Percentiles rank a stretch among this genome's conserved stretches.
These are phyloP conservation scores for Odontocolon sp. DNA, from an alignment of 2,888 invertebrate genomes.

Conservation along the genomic window DNA sequence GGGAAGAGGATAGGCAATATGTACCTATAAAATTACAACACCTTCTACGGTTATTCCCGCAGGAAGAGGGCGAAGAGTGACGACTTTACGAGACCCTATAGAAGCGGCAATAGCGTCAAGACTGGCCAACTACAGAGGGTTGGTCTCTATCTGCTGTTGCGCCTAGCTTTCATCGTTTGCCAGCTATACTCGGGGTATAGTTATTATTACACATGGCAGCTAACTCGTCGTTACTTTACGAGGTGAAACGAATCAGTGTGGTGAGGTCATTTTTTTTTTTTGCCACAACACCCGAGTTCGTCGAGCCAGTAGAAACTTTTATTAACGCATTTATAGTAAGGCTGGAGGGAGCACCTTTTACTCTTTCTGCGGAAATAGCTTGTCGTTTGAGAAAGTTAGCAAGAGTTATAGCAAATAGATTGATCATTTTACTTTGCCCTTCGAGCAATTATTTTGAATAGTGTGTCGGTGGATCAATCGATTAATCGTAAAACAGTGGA, in stretches of 20 bases:
- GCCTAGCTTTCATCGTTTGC: slow-evolving; percentile 2
- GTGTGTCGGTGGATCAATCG: too few species aligned
- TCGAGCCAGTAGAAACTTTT: not conserved
- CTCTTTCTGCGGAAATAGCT: not conserved
- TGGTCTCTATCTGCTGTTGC: not conserved
- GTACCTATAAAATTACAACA: too few species aligned
- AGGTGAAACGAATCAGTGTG: slow-evolving; percentile 9
- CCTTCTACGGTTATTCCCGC: too few species aligned
- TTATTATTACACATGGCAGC: not conserved
- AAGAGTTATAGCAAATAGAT: too few species aligned
- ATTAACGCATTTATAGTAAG: not conserved
- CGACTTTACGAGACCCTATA: slow-evolving; percentile 7
- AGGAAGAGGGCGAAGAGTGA: slow-evolving; percentile 6
- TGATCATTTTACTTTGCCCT: too few species aligned
- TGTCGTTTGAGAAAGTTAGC: slow-evolving; percentile 22
- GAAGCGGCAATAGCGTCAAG: not conserved
- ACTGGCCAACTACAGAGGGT: slow-evolving; percentile 3
- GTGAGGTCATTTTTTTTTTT: not conserved
- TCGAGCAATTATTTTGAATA: too few species aligned
- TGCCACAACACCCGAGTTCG: slow-evolving; percentile 6
- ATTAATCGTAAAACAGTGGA: too few species aligned
- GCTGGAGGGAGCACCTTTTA: slow-evolving; percentile 12
- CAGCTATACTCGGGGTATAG: not conserved
- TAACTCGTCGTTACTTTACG: slow-evolving; percentile 11
- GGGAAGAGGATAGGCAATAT: slow-evolving; percentile 10